Conservation (phyloP, 2,888 invertebrate genomes). For the Caenorhabditis plicata region DNA sequence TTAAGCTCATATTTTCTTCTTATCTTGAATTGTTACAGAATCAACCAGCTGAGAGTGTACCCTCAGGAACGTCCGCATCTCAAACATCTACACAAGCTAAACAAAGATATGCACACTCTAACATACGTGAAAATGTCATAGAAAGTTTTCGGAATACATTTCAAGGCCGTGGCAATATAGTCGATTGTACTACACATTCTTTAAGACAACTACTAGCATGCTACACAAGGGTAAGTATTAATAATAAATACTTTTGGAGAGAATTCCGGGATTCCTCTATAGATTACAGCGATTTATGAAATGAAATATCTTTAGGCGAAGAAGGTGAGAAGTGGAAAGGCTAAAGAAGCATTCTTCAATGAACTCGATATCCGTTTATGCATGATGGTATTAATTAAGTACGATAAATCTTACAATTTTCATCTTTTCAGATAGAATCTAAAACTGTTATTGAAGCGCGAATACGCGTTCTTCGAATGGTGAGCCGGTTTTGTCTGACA, state of each 20-base stretch:
- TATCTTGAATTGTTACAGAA: too few species aligned
- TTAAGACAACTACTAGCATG: not conserved
- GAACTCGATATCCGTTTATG: not conserved
- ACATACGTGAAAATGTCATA: not conserved
- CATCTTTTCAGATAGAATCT: constrained; percentile 11
- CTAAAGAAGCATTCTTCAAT: not conserved
- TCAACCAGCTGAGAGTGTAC: not conserved
- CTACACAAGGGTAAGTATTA: not conserved
- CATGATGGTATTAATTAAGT: not conserved
- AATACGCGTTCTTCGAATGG: constrained; percentile 11
- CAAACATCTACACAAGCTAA: too few species aligned
- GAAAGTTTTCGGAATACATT: not conserved
- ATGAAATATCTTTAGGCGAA: not conserved
- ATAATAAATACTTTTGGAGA: not conserved
- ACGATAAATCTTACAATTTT: not conserved
- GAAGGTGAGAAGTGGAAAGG: not conserved
- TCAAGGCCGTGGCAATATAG: not conserved
- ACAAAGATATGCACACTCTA: too few species aligned
- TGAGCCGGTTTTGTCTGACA: not conserved
- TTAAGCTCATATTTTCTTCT: too few species aligned
- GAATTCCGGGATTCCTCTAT: too few species aligned
- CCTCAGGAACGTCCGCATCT: not conserved
- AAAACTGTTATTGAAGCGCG: constrained; percentile 11
- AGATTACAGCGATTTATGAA: too few species aligned
- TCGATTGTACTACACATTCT: not conserved